These are phyloP conservation scores for Liparis tanakae DNA, from an alignment of 2,797 vertebrate species.

Conservation along the genomic window DNA sequence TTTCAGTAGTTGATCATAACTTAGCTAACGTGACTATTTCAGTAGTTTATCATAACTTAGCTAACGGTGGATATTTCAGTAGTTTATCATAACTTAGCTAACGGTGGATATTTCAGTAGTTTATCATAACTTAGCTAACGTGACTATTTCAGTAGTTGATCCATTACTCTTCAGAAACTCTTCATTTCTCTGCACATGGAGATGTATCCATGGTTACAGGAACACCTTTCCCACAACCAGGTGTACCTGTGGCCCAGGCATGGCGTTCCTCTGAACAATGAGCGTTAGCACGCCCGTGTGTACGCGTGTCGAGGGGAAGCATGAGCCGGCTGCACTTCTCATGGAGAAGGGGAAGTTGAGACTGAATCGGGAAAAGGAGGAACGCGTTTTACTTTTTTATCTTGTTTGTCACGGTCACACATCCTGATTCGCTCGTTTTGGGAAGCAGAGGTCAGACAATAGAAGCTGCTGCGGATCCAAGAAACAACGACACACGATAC, in stretches of 20 bases:
- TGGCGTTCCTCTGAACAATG: too few relatives aligned
- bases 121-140: too few relatives aligned
- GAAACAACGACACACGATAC: conserved; percentile 4
- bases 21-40: background rate
- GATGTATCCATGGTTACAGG: too few relatives aligned
- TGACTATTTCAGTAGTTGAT: background rate
- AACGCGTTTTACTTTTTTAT: conserved; percentile 82
- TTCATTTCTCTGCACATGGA: background rate
- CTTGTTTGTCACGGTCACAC: conserved; percentile 82
- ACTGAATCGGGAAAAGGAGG: conserved; percentile 85
- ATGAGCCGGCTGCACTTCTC: conserved; percentile 73
- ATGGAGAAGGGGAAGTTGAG: conserved; percentile 88
- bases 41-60: background rate
- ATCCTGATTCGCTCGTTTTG: conserved; percentile 86
- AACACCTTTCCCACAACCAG: too few relatives aligned
- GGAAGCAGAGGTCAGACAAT: conserved; percentile 80
- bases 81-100: background rate
- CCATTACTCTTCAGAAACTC: too few relatives aligned
- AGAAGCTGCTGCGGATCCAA: conserved; percentile 18
- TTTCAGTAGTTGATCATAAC: background rate
- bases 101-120: background rate
- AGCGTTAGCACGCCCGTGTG: too few relatives aligned
- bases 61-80: background rate
- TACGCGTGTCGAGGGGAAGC: too few relatives aligned
- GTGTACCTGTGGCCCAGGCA: too few relatives aligned